These are phyloP conservation scores for Rhamnusium bicolor DNA, from an alignment of 2,888 invertebrate species.

Conservation along the genomic window DNA sequence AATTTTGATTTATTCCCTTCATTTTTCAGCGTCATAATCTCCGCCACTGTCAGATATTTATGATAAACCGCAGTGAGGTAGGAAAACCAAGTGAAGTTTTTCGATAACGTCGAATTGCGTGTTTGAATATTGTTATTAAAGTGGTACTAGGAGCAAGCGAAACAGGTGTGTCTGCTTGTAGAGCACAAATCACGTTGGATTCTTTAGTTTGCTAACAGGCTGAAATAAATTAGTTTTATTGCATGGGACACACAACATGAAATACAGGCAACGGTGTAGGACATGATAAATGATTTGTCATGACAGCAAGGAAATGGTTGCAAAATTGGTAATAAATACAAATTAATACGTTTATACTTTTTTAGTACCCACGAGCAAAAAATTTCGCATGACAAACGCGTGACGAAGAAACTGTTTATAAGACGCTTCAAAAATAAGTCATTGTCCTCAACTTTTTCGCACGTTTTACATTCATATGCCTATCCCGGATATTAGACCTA, in stretches of 20 bases:
- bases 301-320: not conserved
- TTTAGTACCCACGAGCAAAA: no score
- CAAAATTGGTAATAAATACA: not conserved
- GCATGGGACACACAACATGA: constrained; percentile 2
- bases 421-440: no score
- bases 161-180: constrained; percentile 28
- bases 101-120: constrained; percentile 30
- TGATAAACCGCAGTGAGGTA: not conserved
- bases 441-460: no score
- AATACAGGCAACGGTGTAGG: not conserved
- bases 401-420: no score
- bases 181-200: constrained; percentile 16
- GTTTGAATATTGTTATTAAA: constrained; percentile 24
- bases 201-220: not conserved
- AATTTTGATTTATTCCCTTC: not conserved
- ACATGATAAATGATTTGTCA: not conserved
- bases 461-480: no score
- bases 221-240: constrained; percentile 17
- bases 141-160: constrained; percentile 17
- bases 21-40: not conserved
- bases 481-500: no score
- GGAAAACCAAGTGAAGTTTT: constrained; percentile 22
- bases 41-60: not conserved
- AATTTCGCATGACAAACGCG: no score
- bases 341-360: not conserved